A percentile compares a stretch with the other conserved stretches of the same genome.
Conservation (phyloP, 2,113 vertebrate genomes). For the Peromyscus maniculatus region DNA sequence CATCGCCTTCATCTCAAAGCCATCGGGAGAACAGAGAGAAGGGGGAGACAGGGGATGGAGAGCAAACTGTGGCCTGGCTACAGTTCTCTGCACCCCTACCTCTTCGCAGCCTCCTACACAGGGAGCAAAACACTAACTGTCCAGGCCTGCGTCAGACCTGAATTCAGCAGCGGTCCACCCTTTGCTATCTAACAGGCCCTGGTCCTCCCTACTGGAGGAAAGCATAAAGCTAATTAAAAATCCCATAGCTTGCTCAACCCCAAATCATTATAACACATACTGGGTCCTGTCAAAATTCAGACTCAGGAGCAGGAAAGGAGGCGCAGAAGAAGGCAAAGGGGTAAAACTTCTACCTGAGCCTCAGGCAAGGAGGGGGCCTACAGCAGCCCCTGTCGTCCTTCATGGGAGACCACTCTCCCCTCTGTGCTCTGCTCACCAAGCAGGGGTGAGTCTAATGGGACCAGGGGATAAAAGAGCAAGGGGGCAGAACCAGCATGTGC, state of each 20-base stretch:
- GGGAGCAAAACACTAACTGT: neutral
- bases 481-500: neutral
- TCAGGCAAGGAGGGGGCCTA: neutral
- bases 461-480: neutral
- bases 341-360: constrained; percentile 17
- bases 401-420: neutral
- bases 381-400: neutral
- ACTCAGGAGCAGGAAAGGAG: constrained; percentile 28
- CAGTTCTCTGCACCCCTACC: constrained; percentile 13
- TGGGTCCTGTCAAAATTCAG: constrained; percentile 76
- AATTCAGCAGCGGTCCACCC: constrained; percentile 40
- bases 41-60: constrained; percentile 68
- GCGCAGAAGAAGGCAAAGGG: constrained; percentile 37
- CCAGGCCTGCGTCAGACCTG: neutral
- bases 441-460: neutral
- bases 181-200: constrained; percentile 18
- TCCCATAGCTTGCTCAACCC: constrained; percentile 80
- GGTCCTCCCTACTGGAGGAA: constrained; percentile 34
- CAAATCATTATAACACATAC: constrained; percentile 84
- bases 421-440: neutral
- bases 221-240: constrained; percentile 85
- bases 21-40: constrained; percentile 75
- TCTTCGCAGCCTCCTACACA: constrained; percentile 30
- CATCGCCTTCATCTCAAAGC: constrained; percentile 82
- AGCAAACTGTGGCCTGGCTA: constrained; percentile 58